Conservation (phyloP, 2,888 invertebrate species). For the Cryptosula pallasiana region DNA sequence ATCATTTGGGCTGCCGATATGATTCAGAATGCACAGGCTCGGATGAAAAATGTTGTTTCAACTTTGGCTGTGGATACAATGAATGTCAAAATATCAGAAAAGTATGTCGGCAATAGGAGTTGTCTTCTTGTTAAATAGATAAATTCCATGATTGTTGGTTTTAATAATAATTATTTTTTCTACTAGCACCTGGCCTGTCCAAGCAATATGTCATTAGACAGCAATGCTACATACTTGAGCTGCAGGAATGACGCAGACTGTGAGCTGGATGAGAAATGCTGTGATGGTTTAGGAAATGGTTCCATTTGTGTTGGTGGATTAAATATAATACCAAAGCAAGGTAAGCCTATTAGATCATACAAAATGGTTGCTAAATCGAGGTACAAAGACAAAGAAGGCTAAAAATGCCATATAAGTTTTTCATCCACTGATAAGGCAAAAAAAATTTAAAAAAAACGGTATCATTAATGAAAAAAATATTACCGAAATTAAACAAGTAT, state of each 20-base stretch:
- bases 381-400: too few species aligned
- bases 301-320: background rate
- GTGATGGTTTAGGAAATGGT: background rate
- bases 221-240: background rate
- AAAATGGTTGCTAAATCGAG: too few species aligned
- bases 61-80: slow-evolving; percentile 13
- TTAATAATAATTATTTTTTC: too few species aligned
- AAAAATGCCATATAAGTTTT: too few species aligned
- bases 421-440: too few species aligned
- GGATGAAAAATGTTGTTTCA: slow-evolving; percentile 5
- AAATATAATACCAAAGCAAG: background rate
- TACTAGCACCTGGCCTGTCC: background rate
- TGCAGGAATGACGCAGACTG: slow-evolving; percentile 1
- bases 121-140: too few species aligned
- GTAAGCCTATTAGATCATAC: slow-evolving; percentile 1
- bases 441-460: too few species aligned
- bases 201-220: background rate
- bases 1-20: background rate
- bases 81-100: slow-evolving; percentile 2
- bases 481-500: too few species aligned
- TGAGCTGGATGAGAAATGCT: slow-evolving; percentile 13
- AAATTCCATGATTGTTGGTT: too few species aligned
- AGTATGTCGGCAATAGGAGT: too few species aligned
- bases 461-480: too few species aligned
- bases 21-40: background rate